Evolutionary conservation across 2,888 invertebrate genomes (phyloP).

Genomic region (Onchidella celtica): DNA sequence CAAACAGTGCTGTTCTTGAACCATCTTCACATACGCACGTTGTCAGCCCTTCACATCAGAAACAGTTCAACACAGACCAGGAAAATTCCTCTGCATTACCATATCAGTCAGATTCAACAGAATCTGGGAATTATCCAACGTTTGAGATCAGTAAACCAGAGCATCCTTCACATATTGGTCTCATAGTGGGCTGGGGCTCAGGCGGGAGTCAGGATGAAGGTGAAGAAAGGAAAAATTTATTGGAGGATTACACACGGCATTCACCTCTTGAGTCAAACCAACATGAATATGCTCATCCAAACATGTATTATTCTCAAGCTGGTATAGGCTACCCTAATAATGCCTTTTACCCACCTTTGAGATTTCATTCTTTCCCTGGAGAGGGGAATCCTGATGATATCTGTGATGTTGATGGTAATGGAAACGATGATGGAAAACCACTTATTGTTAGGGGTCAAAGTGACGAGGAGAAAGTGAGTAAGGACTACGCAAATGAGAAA

Average conservation of each 20-base stretch:
- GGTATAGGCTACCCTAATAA: slow-evolving; percentile 75
- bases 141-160: background rate
- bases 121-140: background rate
- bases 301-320: slow-evolving; percentile 70
- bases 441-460: background rate
- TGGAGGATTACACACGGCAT: slow-evolving; percentile 59
- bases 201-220: background rate
- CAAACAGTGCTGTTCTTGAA: slow-evolving; percentile 30
- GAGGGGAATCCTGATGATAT: background rate
- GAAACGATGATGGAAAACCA: slow-evolving; percentile 14
- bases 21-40: slow-evolving; percentile 45
- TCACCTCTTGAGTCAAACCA: slow-evolving; percentile 71
- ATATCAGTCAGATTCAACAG: background rate
- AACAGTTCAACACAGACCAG: background rate
- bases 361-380: slow-evolving; percentile 41
- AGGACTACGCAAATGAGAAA: background rate
- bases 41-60: slow-evolving; percentile 32
- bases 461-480: background rate
- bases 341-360: slow-evolving; percentile 60
- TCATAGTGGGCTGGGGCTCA: background rate
- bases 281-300: slow-evolving; percentile 68
- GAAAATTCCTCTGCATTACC: background rate
- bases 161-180: background rate
- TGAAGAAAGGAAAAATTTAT: background rate
- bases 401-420: background rate